Conservation (phyloP, 2,113 vertebrate genomes). For the Limanda limanda region DNA sequence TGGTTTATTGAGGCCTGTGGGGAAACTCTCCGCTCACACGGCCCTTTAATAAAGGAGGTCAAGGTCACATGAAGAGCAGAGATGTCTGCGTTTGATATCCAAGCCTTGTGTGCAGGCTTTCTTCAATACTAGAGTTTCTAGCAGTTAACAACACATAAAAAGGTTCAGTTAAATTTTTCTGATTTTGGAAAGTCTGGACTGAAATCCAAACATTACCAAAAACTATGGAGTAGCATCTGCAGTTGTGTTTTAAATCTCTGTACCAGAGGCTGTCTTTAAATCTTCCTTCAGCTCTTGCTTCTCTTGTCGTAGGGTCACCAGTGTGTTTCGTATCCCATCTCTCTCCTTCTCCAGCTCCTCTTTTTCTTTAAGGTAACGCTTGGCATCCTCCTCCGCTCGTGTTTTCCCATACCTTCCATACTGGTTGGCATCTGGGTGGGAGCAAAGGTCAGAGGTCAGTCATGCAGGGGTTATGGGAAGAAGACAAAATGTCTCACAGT, state of each 20-base stretch:
- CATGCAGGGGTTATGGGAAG: slow-evolving; percentile 70
- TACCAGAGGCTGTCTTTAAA: slow-evolving; percentile 88
- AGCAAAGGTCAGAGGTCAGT: slow-evolving; percentile 58
- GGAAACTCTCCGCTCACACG: slow-evolving; percentile 36
- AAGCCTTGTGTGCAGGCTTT: slow-evolving; percentile 1
- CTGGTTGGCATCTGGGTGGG: slow-evolving; percentile 88
- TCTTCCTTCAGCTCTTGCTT: slow-evolving; percentile 89
- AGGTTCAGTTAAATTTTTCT: not conserved
- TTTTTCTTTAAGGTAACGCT: slow-evolving; percentile 89
- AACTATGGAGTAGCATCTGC: not conserved
- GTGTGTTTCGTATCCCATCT: slow-evolving; percentile 85
- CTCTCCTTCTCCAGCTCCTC: slow-evolving; percentile 93
- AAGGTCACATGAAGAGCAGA: slow-evolving; percentile 14
- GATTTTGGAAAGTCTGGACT: not conserved
- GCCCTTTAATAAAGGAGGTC: slow-evolving; percentile 31
- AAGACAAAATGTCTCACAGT: slow-evolving; percentile 7
- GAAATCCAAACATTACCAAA: not conserved
- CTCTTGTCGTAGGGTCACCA: slow-evolving; percentile 88
- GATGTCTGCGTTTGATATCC: not conserved
- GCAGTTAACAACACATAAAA: not conserved
- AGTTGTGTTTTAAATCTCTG: slow-evolving; percentile 6
- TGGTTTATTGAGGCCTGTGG: slow-evolving; percentile 23
- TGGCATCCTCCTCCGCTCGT: slow-evolving; percentile 94
- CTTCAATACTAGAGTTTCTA: not conserved
- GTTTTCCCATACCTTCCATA: slow-evolving; percentile 95